These are phyloP conservation scores for Eristalis tenax DNA, from an alignment of 2,888 invertebrate species.

Conservation along the genomic window DNA sequence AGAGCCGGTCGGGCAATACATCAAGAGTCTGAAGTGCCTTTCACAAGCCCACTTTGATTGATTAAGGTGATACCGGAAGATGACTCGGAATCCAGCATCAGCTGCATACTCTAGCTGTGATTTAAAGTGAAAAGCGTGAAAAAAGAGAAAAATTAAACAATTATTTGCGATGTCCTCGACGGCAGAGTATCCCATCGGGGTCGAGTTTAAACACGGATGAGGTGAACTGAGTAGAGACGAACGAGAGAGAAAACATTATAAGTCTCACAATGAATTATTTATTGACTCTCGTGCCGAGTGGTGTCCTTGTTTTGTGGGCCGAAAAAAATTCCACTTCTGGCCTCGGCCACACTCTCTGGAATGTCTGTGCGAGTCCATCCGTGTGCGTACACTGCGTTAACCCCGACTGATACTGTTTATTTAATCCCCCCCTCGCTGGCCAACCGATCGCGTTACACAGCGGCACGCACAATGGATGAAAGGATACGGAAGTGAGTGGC, in stretches of 20 bases:
- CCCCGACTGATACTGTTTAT: constrained; percentile 37
- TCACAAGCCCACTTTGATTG: not conserved
- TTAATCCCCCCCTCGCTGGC: not conserved
- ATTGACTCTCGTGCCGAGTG: constrained; percentile 41
- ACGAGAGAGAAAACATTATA: constrained; percentile 43
- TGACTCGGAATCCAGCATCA: not conserved
- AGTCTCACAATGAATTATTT: constrained; percentile 57
- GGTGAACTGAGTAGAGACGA: constrained; percentile 5
- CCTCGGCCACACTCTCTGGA: not conserved
- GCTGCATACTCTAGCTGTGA: not conserved
- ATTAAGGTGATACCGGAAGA: not conserved
- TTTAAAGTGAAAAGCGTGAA: not conserved
- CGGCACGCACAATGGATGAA: not conserved
- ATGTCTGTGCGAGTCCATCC: not conserved
- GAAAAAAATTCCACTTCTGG: constrained; percentile 11
- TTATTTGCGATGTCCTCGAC: constrained; percentile 34
- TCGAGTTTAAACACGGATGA: constrained; percentile 20
- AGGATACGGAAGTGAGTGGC: constrained; percentile 31
- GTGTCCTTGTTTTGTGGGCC: constrained; percentile 32
- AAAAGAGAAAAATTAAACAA: not conserved
- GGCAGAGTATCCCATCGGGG: constrained; percentile 1
- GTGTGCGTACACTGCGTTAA: constrained; percentile 32
- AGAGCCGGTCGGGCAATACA: too few species aligned
- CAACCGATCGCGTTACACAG: not conserved
- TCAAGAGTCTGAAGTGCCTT: too few species aligned